A percentile compares a stretch with the other conserved stretches of the same genome.
phyloP scores from a whole-genome alignment of 1,140 invertebrate genomes.

The Leptopilina boulardi region DNA sequence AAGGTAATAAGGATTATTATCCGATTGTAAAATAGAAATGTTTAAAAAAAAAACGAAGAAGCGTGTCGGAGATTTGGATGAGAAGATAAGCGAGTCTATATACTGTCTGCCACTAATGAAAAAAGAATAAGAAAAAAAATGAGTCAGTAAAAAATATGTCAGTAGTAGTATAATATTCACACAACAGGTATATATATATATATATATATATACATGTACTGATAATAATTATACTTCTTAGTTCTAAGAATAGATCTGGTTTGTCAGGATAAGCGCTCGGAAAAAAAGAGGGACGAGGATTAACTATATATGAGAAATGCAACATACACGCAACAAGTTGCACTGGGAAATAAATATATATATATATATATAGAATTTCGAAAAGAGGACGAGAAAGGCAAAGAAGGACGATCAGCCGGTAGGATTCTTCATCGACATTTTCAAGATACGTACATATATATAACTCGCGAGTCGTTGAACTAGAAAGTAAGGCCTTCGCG shows the following conservation, averaged over 20 bases:
- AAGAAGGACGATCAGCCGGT: slow-evolving; percentile 42
- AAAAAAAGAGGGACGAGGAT: slow-evolving; percentile 16
- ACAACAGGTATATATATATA: background rate
- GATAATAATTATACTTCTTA: slow-evolving; percentile 15
- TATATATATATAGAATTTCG: background rate
- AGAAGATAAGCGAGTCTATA: background rate
- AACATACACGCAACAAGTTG: background rate
- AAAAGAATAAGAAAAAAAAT: background rate
- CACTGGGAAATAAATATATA: background rate
- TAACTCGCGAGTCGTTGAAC: slow-evolving; percentile 43
- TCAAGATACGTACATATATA: no score
- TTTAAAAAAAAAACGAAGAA: background rate
- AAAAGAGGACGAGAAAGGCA: slow-evolving; percentile 47
- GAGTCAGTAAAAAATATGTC: slow-evolving; percentile 1
- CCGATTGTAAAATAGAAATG: slow-evolving; percentile 6
- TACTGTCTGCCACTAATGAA: background rate
- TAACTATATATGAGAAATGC: no score
- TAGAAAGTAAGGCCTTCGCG: slow-evolving; percentile 44
- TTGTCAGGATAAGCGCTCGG: slow-evolving; percentile 5
- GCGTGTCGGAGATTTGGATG: background rate
- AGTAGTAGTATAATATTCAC: background rate
- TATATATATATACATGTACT: background rate
- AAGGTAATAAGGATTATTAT: slow-evolving; percentile 18
- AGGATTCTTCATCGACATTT: slow-evolving; percentile 39
- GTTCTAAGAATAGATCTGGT: slow-evolving; percentile 27